Conservation (phyloP, 2,797 vertebrate species). For the Gallinago stenura region DNA sequence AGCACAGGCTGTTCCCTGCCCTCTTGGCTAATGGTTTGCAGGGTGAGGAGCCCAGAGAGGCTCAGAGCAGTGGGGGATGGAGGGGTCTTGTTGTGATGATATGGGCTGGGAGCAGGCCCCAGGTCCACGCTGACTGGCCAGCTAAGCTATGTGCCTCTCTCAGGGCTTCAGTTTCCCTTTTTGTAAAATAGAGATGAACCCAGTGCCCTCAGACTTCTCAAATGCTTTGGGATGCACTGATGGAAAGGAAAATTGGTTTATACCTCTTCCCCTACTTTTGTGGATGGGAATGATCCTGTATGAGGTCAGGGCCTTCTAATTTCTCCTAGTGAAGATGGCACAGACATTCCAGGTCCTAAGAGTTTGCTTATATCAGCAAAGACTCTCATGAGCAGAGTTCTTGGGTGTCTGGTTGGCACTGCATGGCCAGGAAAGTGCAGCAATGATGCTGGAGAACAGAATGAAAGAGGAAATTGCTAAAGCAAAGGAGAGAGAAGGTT, state of each 20-base stretch:
- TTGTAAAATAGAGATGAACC: neutral
- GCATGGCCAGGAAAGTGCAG: neutral
- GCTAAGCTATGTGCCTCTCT: neutral
- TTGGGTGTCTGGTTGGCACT: neutral
- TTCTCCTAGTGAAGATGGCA: neutral
- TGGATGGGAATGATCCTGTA: neutral
- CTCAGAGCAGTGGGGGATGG: neutral
- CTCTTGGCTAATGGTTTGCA: neutral
- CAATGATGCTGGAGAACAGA: neutral
- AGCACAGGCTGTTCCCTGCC: neutral
- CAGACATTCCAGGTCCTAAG: no score
- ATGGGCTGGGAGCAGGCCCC: neutral
- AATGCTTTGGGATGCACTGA: neutral
- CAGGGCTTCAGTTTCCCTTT: neutral
- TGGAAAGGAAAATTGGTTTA: neutral
- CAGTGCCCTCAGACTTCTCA: neutral
- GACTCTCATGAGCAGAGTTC: rapidly evolving
- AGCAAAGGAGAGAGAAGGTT: neutral
- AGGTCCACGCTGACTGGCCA: neutral
- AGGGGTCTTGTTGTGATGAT: rapidly evolving
- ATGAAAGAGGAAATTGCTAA: neutral
- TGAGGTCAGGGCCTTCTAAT: neutral
- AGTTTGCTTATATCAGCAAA: neutral
- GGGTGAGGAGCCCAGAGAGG: neutral
- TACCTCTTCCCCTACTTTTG: neutral